These are phyloP conservation scores for Merodon equestris DNA, from an alignment of 2,888 invertebrate species.

Conservation along the genomic window DNA sequence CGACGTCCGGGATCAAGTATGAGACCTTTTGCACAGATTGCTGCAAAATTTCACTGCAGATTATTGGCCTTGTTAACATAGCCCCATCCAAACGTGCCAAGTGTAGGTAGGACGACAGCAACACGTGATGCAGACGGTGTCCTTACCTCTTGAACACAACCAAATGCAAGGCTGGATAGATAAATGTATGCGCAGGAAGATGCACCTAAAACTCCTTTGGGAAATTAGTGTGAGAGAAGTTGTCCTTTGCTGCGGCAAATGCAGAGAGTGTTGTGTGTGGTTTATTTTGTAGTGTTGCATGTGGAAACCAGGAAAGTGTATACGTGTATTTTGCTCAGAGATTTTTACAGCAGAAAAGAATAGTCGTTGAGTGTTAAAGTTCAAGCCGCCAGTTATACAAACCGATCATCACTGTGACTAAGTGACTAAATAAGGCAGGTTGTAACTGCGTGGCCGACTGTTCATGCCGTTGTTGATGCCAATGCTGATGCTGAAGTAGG, in stretches of 20 bases:
- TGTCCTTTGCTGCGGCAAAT: slow-evolving; percentile 62
- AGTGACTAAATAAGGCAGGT: too few relatives aligned
- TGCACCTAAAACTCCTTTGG: slow-evolving; percentile 54
- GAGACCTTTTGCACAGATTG: slow-evolving; percentile 49
- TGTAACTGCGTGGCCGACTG: too few relatives aligned
- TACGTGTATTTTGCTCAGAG: too few relatives aligned
- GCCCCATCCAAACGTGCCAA: slow-evolving; percentile 23
- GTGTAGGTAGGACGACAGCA: slow-evolving; percentile 26
- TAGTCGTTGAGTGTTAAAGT: too few relatives aligned
- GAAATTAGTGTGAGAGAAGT: slow-evolving; percentile 63
- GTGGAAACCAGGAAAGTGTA: too few relatives aligned
- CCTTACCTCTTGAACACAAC: slow-evolving; percentile 2
- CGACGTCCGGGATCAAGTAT: slow-evolving; percentile 47
- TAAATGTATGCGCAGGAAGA: slow-evolving; percentile 9
- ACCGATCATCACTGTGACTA: too few relatives aligned
- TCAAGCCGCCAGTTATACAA: too few relatives aligned
- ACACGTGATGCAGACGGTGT: slow-evolving; percentile 8
- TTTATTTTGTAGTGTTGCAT: slow-evolving; percentile 52
- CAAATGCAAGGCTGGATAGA: background rate
- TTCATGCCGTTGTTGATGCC: too few relatives aligned
- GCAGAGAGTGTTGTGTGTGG: slow-evolving; percentile 59
- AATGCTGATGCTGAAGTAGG: too few relatives aligned
- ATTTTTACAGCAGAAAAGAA: too few relatives aligned
- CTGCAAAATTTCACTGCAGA: slow-evolving; percentile 54
- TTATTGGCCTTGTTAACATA: slow-evolving; percentile 60